Percentiles rank a stretch among this genome's conserved stretches.
Conservation (phyloP, 1,140 invertebrate species). For the Caenorhabditis inopinata region DNA sequence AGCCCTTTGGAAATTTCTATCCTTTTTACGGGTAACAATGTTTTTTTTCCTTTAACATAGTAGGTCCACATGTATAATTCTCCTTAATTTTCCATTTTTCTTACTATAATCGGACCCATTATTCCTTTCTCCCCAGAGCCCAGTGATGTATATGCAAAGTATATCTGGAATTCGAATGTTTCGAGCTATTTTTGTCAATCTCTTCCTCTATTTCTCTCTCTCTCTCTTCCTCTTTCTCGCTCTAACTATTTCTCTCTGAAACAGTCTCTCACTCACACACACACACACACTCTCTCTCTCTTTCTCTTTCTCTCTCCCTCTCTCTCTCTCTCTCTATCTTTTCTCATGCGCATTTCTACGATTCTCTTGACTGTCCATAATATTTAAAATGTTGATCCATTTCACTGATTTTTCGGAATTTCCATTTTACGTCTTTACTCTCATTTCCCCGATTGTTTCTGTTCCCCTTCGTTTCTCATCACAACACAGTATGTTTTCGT, state of each 20-base stretch:
- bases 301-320: neutral
- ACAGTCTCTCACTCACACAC: neutral
- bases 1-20: neutral
- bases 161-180: slow-evolving; percentile 24
- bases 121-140: slow-evolving; percentile 25
- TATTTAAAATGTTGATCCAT: neutral
- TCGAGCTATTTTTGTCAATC: neutral
- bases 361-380: slow-evolving; percentile 30
- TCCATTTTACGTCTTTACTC: too few relatives aligned
- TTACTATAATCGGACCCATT: neutral
- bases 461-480: neutral
- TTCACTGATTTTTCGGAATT: neutral
- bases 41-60: neutral
- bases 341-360: neutral
- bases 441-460: too few relatives aligned
- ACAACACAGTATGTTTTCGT: slow-evolving; percentile 29
- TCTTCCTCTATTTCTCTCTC: neutral
- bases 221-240: neutral
- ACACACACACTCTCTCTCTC: neutral
- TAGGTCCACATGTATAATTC: slow-evolving; percentile 1
- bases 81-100: neutral
- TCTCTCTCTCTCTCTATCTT: slow-evolving; percentile 4
- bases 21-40: neutral
- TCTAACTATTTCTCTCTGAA: neutral
- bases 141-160: slow-evolving; percentile 28